Base-by-base conservation (phyloP, 1,140 invertebrate species). In the Leptoteleia sp. region DNA sequence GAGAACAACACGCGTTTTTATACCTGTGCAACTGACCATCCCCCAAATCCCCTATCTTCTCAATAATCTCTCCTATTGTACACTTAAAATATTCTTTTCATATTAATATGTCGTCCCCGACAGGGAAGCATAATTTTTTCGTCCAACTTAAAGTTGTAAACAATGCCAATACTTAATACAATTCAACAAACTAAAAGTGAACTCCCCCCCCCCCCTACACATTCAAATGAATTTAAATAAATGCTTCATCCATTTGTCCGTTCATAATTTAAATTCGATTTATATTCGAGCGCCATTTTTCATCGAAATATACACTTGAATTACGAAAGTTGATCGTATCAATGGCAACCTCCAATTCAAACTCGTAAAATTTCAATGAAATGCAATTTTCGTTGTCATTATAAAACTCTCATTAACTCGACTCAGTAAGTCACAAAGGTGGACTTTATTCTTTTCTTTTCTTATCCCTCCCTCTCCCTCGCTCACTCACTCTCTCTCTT, bases 341-440 rank as follows among this genome's bases (percentile, higher is more conserved):
- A 65, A 76, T 70, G 48, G 35, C 13, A 13, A 37, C 15, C 9
- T 12, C 48, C 48, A 61, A 64, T 42, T 62, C 31, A 12, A 47
- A 33, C 17, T 52, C 31, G 33, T 76, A 55, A 55, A 55, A 40
- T 68, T 43, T 54, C 55, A 76, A 64, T 76, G 73, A 70, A 64
- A 70, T 57, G 73, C 64, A 70, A 70, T 70, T 76, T 57, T 54
- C 16, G 55, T 55, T 42, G 45, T 76, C 57, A 65, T 75, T 50
- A 68, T 64, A 47, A 61, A 54, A 67, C 27, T 54, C 61, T 76
- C 52, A 76, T 76, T 76, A 76, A 61, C 61, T 61, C 61, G 33
- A 65, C n/a, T 57, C 61, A 50, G 52, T 42, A 37, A 59, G 52
- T 15, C 25, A 73, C 59, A 64, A 65, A 73, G 52, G 7, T 65